Evolutionary conservation across 2,888 invertebrate species (phyloP).

Genomic region (Bedellia somnulentella): DNA sequence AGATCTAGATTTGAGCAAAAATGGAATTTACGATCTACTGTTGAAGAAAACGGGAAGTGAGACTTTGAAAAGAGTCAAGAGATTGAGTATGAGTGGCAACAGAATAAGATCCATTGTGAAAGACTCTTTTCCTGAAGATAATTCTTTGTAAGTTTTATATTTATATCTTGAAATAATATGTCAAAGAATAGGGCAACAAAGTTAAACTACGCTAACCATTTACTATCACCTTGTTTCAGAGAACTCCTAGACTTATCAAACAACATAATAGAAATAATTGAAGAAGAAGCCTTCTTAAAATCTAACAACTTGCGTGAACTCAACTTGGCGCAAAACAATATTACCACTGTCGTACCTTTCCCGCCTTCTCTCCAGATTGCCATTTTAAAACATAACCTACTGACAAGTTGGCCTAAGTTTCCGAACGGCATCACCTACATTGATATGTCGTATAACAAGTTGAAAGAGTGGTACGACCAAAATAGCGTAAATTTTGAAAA

Average conservation of each 20-base stretch:
- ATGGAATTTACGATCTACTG: slow-evolving; percentile 33
- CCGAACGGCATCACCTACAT: slow-evolving; percentile 40
- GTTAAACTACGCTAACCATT: background rate
- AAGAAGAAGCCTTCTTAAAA: slow-evolving; percentile 33
- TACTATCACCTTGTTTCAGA: slow-evolving; percentile 11
- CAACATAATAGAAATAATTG: slow-evolving; percentile 44
- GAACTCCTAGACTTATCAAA: slow-evolving; percentile 46
- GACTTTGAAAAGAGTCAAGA: slow-evolving; percentile 25
- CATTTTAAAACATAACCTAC: slow-evolving; percentile 36
- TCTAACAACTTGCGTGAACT: slow-evolving; percentile 37
- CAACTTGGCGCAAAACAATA: slow-evolving; percentile 48
- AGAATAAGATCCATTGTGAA: slow-evolving; percentile 37
- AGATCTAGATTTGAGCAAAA: slow-evolving; percentile 51
- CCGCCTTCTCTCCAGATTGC: slow-evolving; percentile 37
- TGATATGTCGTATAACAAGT: slow-evolving; percentile 42
- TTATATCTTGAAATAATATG: background rate
- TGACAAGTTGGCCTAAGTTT: slow-evolving; percentile 46
- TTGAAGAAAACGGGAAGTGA: slow-evolving; percentile 27
- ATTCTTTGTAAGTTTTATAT: slow-evolving; percentile 35
- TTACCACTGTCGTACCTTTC: slow-evolving; percentile 38
- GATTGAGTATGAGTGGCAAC: slow-evolving; percentile 54
- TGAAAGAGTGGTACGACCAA: slow-evolving; percentile 36
- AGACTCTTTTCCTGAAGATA: slow-evolving; percentile 35
- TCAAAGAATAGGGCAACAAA: background rate
- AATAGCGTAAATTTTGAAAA: slow-evolving; percentile 24